A percentile compares a stretch with the other conserved stretches of the same genome.
Evolutionary conservation across 1,140 invertebrate genomes (phyloP).

Genomic region (Achroia grisella): DNA sequence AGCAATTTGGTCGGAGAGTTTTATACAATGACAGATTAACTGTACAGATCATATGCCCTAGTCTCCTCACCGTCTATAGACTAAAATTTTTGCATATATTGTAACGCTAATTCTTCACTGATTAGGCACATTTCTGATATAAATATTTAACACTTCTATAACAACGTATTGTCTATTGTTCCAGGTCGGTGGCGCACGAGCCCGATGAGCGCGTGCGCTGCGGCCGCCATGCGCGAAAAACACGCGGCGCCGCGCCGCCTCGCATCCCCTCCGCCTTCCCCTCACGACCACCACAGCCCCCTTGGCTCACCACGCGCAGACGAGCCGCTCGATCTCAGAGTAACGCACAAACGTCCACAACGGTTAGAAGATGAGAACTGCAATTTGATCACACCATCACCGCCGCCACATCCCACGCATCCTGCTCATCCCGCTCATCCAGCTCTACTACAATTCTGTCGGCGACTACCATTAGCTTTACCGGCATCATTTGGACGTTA

Average conservation of each 20-base stretch:
- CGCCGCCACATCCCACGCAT: constrained; percentile 70
- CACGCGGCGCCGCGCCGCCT: constrained; percentile 72
- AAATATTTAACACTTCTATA: no score
- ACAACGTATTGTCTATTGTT: no score
- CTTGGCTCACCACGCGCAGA: constrained; percentile 73
- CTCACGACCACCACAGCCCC: constrained; percentile 44
- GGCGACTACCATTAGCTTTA: constrained; percentile 59
- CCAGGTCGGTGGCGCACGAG: constrained; percentile 69
- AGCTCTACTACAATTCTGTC: constrained; percentile 60
- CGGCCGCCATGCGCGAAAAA: constrained; percentile 71
- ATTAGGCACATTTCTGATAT: no score
- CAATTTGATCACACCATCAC: constrained; percentile 76
- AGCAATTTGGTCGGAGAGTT: no score
- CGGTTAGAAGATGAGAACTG: constrained; percentile 84
- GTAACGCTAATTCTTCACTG: no score
- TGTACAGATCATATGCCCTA: no score
- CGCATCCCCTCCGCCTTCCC: constrained; percentile 58
- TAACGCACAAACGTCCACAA: constrained; percentile 84
- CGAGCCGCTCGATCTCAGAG: constrained; percentile 87
- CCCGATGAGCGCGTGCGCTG: constrained; percentile 71
- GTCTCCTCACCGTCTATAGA: no score
- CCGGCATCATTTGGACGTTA: constrained; percentile 67
- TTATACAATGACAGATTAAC: no score
- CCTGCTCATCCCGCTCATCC: constrained; percentile 62
- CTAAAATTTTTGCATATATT: no score